Conservation (phyloP, 1,140 invertebrate genomes). For the Pseudomyrmex cubaensis region DNA sequence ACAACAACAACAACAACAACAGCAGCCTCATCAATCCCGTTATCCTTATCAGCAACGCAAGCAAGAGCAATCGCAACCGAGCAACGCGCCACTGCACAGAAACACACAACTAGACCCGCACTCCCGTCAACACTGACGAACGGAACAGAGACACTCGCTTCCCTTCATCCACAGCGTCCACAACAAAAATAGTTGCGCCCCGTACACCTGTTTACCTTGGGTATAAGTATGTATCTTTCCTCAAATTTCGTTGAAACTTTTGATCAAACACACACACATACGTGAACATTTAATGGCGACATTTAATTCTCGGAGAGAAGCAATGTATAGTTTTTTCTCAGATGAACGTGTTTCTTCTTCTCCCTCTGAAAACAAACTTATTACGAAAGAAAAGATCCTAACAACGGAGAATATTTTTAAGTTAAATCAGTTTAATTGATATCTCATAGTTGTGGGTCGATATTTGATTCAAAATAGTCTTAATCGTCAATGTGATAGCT, state of each 20-base stretch:
- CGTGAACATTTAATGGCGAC: background rate
- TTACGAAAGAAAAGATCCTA: background rate
- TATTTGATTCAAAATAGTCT: conserved; percentile 10
- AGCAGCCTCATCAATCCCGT: conserved; percentile 66
- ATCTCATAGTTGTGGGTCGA: background rate
- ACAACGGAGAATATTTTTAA: background rate
- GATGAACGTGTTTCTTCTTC: too few relatives aligned
- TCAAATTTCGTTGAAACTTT: conserved; percentile 10
- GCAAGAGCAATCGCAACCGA: conserved; percentile 51
- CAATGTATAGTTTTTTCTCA: too few relatives aligned
- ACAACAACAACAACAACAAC: conserved; percentile 75
- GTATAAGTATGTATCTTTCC: conserved; percentile 72
- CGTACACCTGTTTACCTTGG: conserved; percentile 82
- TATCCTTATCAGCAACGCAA: conserved; percentile 79
- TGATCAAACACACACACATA: background rate
- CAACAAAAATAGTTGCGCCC: conserved; percentile 78
- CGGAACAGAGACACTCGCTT: conserved; percentile 82
- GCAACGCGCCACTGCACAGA: conserved; percentile 66
- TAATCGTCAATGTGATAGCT: conserved; percentile 43
- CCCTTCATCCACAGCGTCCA: conserved; percentile 77
- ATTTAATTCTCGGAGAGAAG: background rate
- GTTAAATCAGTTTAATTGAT: conserved; percentile 15
- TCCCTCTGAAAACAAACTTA: background rate
- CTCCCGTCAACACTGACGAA: conserved; percentile 80
- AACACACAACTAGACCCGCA: conserved; percentile 76